These are phyloP conservation scores for Luscinia megarhynchos DNA, from an alignment of 2,797 vertebrate genomes.

Conservation along the genomic window DNA sequence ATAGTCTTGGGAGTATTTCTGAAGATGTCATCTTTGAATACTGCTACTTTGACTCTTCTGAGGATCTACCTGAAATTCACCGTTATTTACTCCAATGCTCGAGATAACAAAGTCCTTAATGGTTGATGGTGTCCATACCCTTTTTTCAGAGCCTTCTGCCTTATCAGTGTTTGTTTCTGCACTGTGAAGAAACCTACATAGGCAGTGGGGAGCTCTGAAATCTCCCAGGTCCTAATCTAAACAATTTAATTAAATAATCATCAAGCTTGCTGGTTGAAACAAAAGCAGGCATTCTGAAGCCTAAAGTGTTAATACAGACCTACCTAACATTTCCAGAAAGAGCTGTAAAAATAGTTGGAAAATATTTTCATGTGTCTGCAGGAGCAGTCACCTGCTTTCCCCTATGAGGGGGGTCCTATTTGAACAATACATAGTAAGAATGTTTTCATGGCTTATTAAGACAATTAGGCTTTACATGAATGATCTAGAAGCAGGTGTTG, in stretches of 20 bases:
- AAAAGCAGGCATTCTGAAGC: not conserved
- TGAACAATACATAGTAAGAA: not conserved
- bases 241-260: not conserved
- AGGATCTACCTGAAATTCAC: not conserved
- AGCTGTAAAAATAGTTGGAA: not conserved
- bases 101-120: not conserved
- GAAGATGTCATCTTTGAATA: not conserved
- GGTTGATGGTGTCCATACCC: not conserved
- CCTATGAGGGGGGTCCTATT: not conserved
- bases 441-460: conserved; percentile 10
- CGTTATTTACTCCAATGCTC: not conserved
- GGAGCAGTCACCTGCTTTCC: not conserved
- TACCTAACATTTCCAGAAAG: not conserved
- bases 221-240: not conserved
- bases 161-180: not conserved
- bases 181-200: not conserved
- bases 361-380: not conserved
- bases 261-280: not conserved
- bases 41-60: not conserved
- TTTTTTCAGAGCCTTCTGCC: not conserved
- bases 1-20: not conserved
- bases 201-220: not conserved
- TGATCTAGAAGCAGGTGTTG: not conserved
- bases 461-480: not conserved
- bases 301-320: not conserved